These are phyloP conservation scores for Drosophila paulistorum DNA, from an alignment of 1,140 invertebrate species.

Conservation along the genomic window DNA sequence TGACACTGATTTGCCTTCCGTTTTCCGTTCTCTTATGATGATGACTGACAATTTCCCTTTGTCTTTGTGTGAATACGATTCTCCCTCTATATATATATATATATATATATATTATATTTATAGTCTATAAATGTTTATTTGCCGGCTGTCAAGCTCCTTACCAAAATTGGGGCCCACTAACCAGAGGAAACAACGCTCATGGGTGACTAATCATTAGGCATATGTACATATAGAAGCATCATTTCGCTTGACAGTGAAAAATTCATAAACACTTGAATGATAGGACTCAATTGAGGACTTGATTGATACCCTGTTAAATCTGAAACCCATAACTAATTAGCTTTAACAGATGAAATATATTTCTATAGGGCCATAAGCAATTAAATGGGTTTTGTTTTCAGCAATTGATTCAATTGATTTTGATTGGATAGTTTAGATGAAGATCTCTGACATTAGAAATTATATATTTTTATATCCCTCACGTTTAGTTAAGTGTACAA, in stretches of 20 bases:
- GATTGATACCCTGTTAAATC: not conserved
- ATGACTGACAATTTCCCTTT: constrained; percentile 15
- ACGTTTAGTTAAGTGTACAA: no score
- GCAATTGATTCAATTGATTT: no score
- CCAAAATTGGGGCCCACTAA: constrained; percentile 13
- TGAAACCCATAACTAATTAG: not conserved
- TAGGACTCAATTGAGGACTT: not conserved
- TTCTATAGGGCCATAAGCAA: no score
- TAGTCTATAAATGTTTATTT: not conserved
- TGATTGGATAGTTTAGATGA: no score
- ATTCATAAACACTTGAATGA: constrained; percentile 24
- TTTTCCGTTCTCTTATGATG: not conserved
- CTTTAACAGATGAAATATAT: not conserved
- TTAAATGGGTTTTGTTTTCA: no score
- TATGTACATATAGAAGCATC: constrained; percentile 5
- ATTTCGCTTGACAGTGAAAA: constrained; percentile 58
- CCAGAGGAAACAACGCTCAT: not conserved
- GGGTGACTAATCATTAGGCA: constrained; percentile 7
- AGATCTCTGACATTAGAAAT: no score
- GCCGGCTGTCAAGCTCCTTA: constrained; percentile 17
- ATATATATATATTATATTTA: no score
- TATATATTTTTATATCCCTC: no score
- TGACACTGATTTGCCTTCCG: constrained; percentile 16
- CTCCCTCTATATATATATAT: not conserved
- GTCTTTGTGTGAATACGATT: not conserved